phyloP scores from a whole-genome alignment of 2,888 invertebrate genomes.

The Phragmatobia fuliginosa region DNA sequence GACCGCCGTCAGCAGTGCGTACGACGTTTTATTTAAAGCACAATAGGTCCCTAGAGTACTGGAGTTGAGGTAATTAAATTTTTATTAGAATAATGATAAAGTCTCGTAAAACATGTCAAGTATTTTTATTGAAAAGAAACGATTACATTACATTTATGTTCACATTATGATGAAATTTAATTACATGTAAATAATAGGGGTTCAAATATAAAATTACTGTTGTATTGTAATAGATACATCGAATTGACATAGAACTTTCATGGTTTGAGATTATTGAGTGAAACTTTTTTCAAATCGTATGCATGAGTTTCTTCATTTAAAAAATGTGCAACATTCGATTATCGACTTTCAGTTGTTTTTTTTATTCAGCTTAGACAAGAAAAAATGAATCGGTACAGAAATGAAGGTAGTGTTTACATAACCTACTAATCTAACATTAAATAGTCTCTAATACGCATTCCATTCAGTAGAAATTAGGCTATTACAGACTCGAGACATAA shows the following conservation, averaged over 20 bases:
- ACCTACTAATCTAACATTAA: conserved; percentile 66
- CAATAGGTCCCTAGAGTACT: conserved; percentile 73
- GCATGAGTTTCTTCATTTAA: no score
- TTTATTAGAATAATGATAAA: conserved; percentile 70
- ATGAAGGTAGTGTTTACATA: conserved; percentile 63
- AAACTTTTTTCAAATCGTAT: no score
- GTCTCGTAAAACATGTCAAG: conserved; percentile 53
- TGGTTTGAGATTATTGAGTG: no score
- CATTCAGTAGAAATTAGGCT: conserved; percentile 70
- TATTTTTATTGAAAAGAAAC: conserved; percentile 53
- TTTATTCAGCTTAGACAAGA: no score
- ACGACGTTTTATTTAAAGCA: conserved; percentile 83
- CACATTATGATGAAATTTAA: conserved; percentile 48
- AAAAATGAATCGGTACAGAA: no score
- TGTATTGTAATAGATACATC: no score
- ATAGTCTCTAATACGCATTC: conserved; percentile 68
- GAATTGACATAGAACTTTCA: no score
- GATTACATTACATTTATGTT: conserved; percentile 51
- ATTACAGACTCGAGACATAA: conserved; percentile 79
- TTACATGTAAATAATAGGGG: conserved; percentile 23
- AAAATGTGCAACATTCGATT: no score
- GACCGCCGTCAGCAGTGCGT: conserved; percentile 83
- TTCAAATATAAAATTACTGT: no score
- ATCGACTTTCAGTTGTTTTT: no score
- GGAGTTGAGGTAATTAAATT: conserved; percentile 77